Evolutionary conservation across 1,140 invertebrate species (phyloP).

Genomic region (Eupristina koningsbergeri): DNA sequence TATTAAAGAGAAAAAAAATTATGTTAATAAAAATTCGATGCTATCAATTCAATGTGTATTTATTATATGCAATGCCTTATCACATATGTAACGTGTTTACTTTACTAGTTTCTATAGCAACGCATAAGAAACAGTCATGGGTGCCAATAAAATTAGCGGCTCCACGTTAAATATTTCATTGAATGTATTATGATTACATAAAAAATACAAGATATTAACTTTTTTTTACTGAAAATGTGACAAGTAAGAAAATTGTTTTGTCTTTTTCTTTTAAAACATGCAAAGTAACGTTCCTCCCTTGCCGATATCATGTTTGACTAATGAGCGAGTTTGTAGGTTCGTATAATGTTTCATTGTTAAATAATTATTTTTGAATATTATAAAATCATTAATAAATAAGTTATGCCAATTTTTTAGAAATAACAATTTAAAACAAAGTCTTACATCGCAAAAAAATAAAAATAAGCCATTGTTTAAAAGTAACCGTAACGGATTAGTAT

Average conservation of each 20-base stretch:
- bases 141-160: constrained; percentile 40
- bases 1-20: no score
- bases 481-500: constrained; percentile 50
- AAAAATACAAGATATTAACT: constrained; percentile 22
- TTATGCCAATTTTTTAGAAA: constrained; percentile 29
- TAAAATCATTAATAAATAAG: neutral
- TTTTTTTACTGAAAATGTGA: constrained; percentile 46
- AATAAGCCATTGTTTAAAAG: constrained; percentile 1
- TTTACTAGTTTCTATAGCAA: constrained; percentile 37
- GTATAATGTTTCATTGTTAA: constrained; percentile 31
- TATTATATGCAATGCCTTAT: constrained; percentile 5
- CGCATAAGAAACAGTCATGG: constrained; percentile 43
- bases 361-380: neutral
- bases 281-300: constrained; percentile 69
- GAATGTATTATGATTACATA: neutral
- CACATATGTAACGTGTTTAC: constrained; percentile 30
- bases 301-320: constrained; percentile 66
- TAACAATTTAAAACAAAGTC: constrained; percentile 63
- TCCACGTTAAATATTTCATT: constrained; percentile 16
- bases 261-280: constrained; percentile 61
- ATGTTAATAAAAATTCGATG: no score
- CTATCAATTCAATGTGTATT: constrained; percentile 36
- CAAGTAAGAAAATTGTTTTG: constrained; percentile 37
- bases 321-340: constrained; percentile 64
- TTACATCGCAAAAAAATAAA: constrained; percentile 64